Percentiles rank a stretch among this genome's conserved stretches.
phyloP scores from a whole-genome alignment of 2,113 vertebrate genomes.

The Corythaeola cristata region DNA sequence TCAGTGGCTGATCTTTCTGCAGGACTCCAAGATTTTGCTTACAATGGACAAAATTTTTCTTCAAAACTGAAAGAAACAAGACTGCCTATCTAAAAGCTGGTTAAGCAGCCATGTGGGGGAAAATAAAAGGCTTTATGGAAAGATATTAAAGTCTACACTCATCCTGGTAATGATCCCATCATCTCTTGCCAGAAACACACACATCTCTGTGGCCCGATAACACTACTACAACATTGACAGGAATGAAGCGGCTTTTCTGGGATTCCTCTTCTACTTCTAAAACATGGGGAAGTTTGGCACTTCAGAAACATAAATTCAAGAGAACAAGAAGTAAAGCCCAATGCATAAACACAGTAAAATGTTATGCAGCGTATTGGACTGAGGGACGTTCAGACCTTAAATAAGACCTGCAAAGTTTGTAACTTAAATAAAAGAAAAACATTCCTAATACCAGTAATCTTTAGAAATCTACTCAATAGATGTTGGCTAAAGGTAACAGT shows the following conservation, averaged over 20 bases:
- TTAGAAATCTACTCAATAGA: not conserved
- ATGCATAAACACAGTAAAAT: not conserved
- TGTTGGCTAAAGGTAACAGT: not conserved
- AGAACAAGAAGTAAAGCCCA: not conserved
- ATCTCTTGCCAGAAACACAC: not conserved
- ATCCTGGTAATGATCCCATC: not conserved
- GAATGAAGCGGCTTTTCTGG: not conserved
- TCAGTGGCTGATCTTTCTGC: not conserved
- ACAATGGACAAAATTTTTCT: not conserved
- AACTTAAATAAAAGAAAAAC: not conserved
- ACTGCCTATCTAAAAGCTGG: not conserved
- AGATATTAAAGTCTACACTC: not conserved
- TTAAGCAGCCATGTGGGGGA: not conserved
- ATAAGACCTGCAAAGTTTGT: not conserved
- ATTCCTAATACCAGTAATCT: not conserved
- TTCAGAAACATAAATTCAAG: not conserved
- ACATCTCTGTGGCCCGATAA: not conserved
- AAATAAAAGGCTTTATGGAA: not conserved
- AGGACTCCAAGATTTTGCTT: not conserved
- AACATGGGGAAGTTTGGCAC: not conserved
- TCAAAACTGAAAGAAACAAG: not conserved
- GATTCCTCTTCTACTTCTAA: not conserved
- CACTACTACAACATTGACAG: not conserved
- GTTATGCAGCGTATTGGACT: not conserved
- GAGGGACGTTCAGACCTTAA: not conserved